Evolutionary conservation across 2,113 vertebrate species (phyloP).

Genomic region (Chlorodrepanis virens): DNA sequence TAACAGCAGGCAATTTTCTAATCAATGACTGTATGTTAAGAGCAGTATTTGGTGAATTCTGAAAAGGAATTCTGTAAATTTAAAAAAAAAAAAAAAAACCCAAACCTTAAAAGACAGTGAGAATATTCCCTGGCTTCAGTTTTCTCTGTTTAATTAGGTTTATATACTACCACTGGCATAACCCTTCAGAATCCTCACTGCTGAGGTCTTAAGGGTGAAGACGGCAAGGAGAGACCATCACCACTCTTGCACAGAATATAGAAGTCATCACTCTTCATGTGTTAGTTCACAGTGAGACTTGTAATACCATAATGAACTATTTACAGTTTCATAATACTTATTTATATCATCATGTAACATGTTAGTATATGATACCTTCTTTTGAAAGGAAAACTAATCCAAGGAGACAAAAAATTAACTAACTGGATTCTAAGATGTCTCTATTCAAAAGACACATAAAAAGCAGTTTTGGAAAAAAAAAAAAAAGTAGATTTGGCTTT

Average conservation of each 20-base stretch:
- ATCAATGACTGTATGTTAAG: not conserved
- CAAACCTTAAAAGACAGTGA: not conserved
- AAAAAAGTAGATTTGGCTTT: not conserved
- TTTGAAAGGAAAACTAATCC: not conserved
- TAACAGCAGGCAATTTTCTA: not conserved
- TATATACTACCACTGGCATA: not conserved
- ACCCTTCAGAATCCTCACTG: not conserved
- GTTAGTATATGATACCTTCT: rapidly evolving
- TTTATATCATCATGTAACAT: not conserved
- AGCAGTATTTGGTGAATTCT: not conserved
- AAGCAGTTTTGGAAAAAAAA: not conserved
- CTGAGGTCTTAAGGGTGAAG: not conserved
- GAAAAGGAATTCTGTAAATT: not conserved
- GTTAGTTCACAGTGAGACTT: not conserved
- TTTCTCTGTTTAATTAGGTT: not conserved
- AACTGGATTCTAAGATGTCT: not conserved
- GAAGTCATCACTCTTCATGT: not conserved
- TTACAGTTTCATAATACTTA: not conserved
- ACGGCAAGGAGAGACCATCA: not conserved
- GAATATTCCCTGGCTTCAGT: not conserved
- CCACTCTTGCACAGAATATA: not conserved
- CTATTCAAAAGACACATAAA: not conserved
- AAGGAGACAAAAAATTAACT: not conserved
- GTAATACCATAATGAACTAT: not conserved
- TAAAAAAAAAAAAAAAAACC: not conserved